These are phyloP conservation scores for Cataglyphis albicans DNA, from an alignment of 2,888 invertebrate genomes.

Conservation along the genomic window DNA sequence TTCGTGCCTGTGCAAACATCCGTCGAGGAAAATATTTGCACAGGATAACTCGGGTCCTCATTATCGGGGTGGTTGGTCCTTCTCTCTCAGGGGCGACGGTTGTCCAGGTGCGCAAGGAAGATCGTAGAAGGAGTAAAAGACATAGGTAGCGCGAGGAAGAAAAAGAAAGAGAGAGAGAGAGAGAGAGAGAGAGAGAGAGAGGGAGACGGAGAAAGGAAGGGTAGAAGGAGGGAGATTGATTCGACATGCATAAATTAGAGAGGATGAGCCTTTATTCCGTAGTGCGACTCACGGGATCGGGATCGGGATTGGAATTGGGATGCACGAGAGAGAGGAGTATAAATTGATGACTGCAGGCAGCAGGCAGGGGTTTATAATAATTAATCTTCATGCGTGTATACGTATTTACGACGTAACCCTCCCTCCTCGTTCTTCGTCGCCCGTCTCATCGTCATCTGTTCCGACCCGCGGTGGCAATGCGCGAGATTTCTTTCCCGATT, in stretches of 20 bases:
- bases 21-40: conserved; percentile 85
- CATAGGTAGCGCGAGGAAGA: conserved; percentile 40
- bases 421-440: conserved; percentile 47
- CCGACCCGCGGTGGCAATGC: conserved; percentile 46
- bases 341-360: conserved; percentile 85
- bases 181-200: conserved; percentile 55
- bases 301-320: conserved; percentile 81
- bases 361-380: conserved; percentile 85
- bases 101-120: conserved; percentile 82
- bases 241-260: conserved; percentile 86
- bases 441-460: conserved; percentile 48
- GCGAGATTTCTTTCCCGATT: conserved; percentile 51
- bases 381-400: conserved; percentile 84
- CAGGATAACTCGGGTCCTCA: conserved; percentile 84
- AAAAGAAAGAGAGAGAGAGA: conserved; percentile 51
- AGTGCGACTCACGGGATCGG: conserved; percentile 75
- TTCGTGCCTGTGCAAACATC: conserved; percentile 83
- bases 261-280: conserved; percentile 84
- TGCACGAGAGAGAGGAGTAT: conserved; percentile 77
- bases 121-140: conserved; percentile 57
- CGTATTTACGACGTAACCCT: conserved; percentile 63
- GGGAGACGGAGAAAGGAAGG: conserved; percentile 60
- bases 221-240: conserved; percentile 83
- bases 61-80: conserved; percentile 81
- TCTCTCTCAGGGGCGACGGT: conserved; percentile 76